Percentiles rank a stretch among this genome's conserved stretches.
Conservation (phyloP, 2,797 vertebrate genomes). For the Coregonus sp. region DNA sequence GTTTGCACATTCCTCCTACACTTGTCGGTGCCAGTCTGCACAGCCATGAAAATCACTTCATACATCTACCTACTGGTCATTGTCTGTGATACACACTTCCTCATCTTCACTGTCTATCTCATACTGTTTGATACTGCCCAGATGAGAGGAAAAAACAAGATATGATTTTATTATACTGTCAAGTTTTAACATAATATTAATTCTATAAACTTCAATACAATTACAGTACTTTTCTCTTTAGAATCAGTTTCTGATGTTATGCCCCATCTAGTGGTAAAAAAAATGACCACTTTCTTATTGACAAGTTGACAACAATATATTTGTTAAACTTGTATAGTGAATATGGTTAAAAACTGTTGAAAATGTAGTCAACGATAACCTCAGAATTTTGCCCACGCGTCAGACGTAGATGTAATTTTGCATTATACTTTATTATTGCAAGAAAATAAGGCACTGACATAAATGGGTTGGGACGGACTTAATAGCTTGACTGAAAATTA, state of each 20-base stretch:
- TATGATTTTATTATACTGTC: too few relatives aligned
- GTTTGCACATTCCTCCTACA: background rate
- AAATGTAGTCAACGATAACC: too few relatives aligned
- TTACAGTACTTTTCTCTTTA: background rate
- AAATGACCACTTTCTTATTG: background rate
- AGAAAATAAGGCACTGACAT: background rate
- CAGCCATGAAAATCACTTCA: background rate
- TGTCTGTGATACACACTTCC: background rate
- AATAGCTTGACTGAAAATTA: background rate
- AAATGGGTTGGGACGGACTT: background rate
- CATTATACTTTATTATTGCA: background rate
- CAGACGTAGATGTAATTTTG: background rate
- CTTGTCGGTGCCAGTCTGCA: background rate
- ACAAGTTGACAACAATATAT: too few relatives aligned
- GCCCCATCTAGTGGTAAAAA: conserved; percentile 31
- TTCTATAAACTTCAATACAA: background rate
- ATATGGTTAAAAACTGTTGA: too few relatives aligned
- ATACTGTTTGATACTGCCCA: too few relatives aligned
- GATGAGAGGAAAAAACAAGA: too few relatives aligned
- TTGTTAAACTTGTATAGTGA: too few relatives aligned
- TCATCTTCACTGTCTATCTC: background rate
- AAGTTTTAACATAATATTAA: too few relatives aligned
- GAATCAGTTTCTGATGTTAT: background rate
- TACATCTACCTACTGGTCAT: background rate
- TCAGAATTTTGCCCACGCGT: background rate